phyloP scores from a whole-genome alignment of 2,888 invertebrate genomes.

The Polylopha cassiicola region DNA sequence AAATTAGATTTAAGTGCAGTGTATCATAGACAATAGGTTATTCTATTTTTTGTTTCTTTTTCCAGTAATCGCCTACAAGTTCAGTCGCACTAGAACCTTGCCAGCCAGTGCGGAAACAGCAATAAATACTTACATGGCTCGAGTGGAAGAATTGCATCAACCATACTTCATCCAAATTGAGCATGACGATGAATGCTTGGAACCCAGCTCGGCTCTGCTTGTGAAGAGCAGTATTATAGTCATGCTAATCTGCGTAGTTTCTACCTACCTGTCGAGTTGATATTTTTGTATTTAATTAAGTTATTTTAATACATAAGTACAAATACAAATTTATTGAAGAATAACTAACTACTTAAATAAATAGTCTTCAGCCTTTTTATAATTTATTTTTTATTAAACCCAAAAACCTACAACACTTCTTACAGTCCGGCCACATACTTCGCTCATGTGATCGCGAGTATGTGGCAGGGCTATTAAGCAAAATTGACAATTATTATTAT shows the following conservation, averaged over 20 bases:
- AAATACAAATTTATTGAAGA: slow-evolving; percentile 4
- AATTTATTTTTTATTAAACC: slow-evolving; percentile 1
- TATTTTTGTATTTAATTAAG: too few species aligned
- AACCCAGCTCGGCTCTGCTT: slow-evolving; percentile 50
- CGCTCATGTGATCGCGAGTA: too few species aligned
- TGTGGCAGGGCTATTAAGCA: too few species aligned
- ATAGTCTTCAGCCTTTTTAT: slow-evolving; percentile 5
- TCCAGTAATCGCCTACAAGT: slow-evolving; percentile 60
- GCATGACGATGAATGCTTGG: slow-evolving; percentile 49
- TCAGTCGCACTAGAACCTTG: slow-evolving; percentile 50
- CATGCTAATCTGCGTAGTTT: slow-evolving; percentile 44
- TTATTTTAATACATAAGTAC: too few species aligned
- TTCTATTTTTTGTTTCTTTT: slow-evolving; percentile 12
- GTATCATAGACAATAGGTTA: too few species aligned
- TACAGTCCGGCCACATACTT: too few species aligned
- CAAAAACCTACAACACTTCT: too few species aligned
- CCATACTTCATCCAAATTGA: slow-evolving; percentile 46
- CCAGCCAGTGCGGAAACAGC: slow-evolving; percentile 27
- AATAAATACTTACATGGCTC: slow-evolving; percentile 38
- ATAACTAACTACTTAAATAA: slow-evolving; percentile 1
- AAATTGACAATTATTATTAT: too few species aligned
- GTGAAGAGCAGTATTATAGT: slow-evolving; percentile 56
- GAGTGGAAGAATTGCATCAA: slow-evolving; percentile 44
- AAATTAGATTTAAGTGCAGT: not conserved
- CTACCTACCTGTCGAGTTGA: too few species aligned